Conservation (phyloP, 2,113 vertebrate species). For the Callithrix jacchus region DNA sequence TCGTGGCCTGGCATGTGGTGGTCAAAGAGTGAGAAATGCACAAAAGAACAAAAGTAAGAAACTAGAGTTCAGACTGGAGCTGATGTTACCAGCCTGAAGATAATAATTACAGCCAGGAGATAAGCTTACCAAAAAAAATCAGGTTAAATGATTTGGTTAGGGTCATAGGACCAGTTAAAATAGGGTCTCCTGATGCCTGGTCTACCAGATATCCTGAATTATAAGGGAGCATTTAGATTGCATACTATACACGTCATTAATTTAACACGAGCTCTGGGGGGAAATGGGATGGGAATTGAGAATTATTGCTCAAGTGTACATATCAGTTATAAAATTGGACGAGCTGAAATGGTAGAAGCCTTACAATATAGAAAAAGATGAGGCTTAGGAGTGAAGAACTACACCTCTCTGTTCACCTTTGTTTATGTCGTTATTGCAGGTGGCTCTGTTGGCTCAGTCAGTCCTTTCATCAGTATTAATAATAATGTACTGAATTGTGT, state of each 20-base stretch:
- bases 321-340: neutral
- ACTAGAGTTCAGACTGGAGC: neutral
- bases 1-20: neutral
- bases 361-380: neutral
- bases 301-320: constrained; percentile 9
- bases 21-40: neutral
- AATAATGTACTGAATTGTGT: neutral
- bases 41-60: neutral
- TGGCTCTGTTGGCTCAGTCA: neutral
- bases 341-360: neutral
- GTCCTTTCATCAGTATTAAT: neutral
- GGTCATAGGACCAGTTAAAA: constrained; percentile 11
- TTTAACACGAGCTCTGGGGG: neutral
- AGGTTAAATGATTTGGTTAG: neutral
- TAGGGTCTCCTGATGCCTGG: neutral
- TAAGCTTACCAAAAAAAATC: neutral
- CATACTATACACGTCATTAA: neutral
- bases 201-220: neutral
- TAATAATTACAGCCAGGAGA: neutral
- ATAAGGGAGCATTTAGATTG: neutral
- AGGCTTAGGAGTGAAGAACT: constrained; percentile 17
- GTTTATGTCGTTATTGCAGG: neutral
- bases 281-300: neutral
- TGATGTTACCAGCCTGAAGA: neutral
- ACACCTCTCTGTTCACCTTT: neutral